Conservation (phyloP, 2,888 invertebrate species). For the Antitype chi region DNA sequence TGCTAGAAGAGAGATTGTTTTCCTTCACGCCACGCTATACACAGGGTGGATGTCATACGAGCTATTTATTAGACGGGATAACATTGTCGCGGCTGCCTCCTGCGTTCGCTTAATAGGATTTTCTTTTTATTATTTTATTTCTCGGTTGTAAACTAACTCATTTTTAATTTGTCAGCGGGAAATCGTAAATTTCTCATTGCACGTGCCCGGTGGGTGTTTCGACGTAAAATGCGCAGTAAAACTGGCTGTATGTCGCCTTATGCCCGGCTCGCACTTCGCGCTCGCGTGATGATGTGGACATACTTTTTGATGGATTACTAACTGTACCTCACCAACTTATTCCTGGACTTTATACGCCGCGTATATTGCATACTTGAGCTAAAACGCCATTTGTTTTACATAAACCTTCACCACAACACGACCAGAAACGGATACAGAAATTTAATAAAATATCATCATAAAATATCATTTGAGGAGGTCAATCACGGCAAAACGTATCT, state of each 20-base stretch:
- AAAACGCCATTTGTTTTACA: slow-evolving; percentile 10
- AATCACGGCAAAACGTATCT: slow-evolving; percentile 71
- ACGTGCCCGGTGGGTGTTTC: slow-evolving; percentile 75
- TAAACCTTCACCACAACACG: slow-evolving; percentile 10
- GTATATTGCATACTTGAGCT: slow-evolving; percentile 23
- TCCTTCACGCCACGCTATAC: slow-evolving; percentile 81
- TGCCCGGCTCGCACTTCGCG: slow-evolving; percentile 70
- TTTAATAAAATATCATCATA: slow-evolving; percentile 58
- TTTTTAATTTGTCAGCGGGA: slow-evolving; percentile 88
- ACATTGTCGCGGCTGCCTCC: slow-evolving; percentile 82
- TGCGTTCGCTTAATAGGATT: slow-evolving; percentile 84
- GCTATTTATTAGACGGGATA: slow-evolving; percentile 88
- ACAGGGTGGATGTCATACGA: slow-evolving; percentile 83
- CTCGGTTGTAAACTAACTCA: slow-evolving; percentile 87
- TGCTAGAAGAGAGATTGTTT: slow-evolving; percentile 84
- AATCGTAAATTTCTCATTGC: slow-evolving; percentile 85
- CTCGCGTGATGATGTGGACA: slow-evolving; percentile 70
- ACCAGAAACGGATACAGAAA: slow-evolving; percentile 40
- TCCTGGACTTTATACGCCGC: slow-evolving; percentile 39
- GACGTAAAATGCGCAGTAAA: slow-evolving; percentile 83
- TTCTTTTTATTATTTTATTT: slow-evolving; percentile 86
- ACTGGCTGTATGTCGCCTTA: slow-evolving; percentile 75
- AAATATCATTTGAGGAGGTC: slow-evolving; percentile 64
- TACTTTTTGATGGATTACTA: slow-evolving; percentile 74
- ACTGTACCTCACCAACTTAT: slow-evolving; percentile 66